Evolutionary conservation across 2,888 invertebrate species (phyloP), one percentile per base, ranked within the genome.

Genomic region (Falcaria lacertinaria): DNA sequence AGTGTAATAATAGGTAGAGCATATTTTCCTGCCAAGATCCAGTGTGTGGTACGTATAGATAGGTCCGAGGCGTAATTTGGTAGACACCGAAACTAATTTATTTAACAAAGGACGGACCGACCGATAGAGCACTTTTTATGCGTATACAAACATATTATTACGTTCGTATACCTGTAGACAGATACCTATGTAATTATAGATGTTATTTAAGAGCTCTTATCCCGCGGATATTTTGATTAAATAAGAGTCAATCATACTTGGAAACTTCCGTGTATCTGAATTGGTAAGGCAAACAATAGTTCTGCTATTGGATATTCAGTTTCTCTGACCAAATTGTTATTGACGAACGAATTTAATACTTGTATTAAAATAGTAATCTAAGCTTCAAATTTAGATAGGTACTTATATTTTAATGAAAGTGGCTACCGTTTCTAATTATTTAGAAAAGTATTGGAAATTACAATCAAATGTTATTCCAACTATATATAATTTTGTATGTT

Each of bases 51-150:
- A 82, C 80, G 76, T 85, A 80, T 80, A 85, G 80, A 86, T 85
- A 87, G 82, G 80, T 83, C 71, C 44, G 76, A 80, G 75, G 90
- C 90, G 90, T 90, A 90, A 90, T 89, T 88, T 90, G 89, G 90
- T 90, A 90, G 90, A 89, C 86, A 89, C 89, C 90, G 89, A 88
- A 89, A 82, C 89, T 88, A 89, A 89, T 90, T 89, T 90, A 89
- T 87, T 88, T 89, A 85, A 89, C 90, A 89, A 90, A 89, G 87
- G 86, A 80, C 76, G 73, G 80, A 66, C 83, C 84, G 83, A 80
- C 81, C 76, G 86, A 85, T 86, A 87, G 80, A 82, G 63, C 77
- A 78, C 71, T 88, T 88, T 88, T 88, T 89, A 81, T 86, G 63
- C 64, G 71, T 82, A 75, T 82, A 86, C 83, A 85, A 86, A 85